A percentile compares a stretch with the other conserved stretches of the same genome.
phyloP scores from a whole-genome alignment of 2,888 invertebrate genomes.

The Erebia epiphron region DNA sequence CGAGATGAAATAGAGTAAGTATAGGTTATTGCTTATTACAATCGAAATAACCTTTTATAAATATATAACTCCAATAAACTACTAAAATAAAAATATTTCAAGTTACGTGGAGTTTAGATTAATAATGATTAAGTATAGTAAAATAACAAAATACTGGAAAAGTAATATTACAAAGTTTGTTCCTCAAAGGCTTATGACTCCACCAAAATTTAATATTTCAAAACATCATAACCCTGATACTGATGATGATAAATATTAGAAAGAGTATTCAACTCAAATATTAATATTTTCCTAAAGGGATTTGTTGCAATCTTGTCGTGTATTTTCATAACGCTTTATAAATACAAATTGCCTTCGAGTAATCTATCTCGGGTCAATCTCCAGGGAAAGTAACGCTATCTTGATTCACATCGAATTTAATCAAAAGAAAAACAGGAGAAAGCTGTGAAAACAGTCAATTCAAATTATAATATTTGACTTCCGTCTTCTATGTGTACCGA shows the following conservation, averaged over 20 bases:
- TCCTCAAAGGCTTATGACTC: not conserved
- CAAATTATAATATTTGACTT: constrained; percentile 39
- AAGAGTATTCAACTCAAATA: not conserved
- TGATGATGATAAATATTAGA: constrained; percentile 6
- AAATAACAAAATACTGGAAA: no score
- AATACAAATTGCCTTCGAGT: constrained; percentile 42
- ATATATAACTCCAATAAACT: no score
- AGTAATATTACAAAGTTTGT: not conserved
- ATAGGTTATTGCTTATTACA: no score
- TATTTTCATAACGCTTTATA: constrained; percentile 37
- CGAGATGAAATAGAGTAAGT: no score
- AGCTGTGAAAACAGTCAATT: constrained; percentile 37
- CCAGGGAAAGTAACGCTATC: constrained; percentile 36
- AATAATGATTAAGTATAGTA: no score
- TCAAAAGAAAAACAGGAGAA: constrained; percentile 39
- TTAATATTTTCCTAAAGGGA: constrained; percentile 19
- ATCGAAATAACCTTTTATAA: no score
- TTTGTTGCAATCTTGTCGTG: constrained; percentile 10
- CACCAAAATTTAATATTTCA: not conserved
- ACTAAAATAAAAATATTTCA: no score
- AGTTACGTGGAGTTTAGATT: no score
- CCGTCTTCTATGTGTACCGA: constrained; percentile 22
- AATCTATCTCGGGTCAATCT: constrained; percentile 39
- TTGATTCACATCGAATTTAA: constrained; percentile 41
- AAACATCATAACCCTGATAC: not conserved